Evolutionary conservation across 2,113 vertebrate genomes (phyloP).

Genomic region (Pelmatolapia mariae): DNA sequence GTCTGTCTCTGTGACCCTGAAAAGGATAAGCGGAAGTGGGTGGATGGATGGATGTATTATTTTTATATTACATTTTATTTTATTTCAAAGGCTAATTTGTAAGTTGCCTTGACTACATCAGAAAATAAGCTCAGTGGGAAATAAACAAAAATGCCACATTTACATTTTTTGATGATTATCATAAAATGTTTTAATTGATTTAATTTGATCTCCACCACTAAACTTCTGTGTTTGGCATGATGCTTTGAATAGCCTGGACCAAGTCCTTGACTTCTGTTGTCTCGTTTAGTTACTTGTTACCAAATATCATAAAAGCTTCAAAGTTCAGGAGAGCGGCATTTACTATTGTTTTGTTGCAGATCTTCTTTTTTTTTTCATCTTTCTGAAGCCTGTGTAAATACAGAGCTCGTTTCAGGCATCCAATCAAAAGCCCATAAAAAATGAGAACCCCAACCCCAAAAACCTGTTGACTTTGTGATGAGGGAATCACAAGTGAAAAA

Average conservation of each 20-base stretch:
- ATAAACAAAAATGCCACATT: not conserved
- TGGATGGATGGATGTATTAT: not conserved
- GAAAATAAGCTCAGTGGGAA: not conserved
- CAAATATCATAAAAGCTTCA: not conserved
- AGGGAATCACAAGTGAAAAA: not conserved
- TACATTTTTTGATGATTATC: not conserved
- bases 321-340: not conserved
- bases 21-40: too few relatives aligned
- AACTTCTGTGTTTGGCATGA: accelerated
- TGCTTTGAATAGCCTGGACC: not conserved
- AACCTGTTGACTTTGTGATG: not conserved
- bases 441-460: not conserved
- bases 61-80: not conserved
- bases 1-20: too few relatives aligned
- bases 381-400: not conserved
- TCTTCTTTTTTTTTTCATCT: not conserved
- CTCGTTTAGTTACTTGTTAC: not conserved
- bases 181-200: not conserved
- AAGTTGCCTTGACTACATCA: not conserved
- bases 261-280: not conserved
- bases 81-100: not conserved
- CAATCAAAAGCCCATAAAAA: not conserved
- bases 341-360: not conserved
- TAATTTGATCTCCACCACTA: not conserved
- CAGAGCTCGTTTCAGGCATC: accelerated